These are phyloP conservation scores for Petaurus breviceps DNA, from an alignment of 2,113 vertebrate species.

Conservation along the genomic window DNA sequence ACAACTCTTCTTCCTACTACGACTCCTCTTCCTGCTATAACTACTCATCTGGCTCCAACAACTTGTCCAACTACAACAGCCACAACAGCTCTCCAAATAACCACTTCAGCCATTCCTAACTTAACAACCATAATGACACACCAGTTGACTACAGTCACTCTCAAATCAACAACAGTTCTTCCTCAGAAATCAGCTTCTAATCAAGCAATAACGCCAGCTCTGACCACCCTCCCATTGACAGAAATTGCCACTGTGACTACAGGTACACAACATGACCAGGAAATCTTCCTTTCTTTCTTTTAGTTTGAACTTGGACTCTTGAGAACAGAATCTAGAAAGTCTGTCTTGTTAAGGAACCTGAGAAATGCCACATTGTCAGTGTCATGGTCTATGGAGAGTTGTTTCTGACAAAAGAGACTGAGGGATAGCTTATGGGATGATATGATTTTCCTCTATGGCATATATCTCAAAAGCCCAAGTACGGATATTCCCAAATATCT, in stretches of 20 bases:
- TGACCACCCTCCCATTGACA: fast-evolving
- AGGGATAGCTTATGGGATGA: background rate
- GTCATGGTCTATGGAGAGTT: background rate
- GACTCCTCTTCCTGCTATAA: background rate
- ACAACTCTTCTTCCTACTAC: background rate
- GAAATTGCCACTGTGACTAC: background rate
- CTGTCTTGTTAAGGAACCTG: background rate
- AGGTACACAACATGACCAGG: background rate
- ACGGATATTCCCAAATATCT: background rate
- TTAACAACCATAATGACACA: background rate
- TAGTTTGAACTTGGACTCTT: background rate
- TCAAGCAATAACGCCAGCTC: background rate
- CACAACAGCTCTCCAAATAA: background rate
- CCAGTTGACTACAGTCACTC: background rate
- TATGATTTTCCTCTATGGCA: background rate
- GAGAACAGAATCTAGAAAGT: background rate
- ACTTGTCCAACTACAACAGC: background rate
- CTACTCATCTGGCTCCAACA: fast-evolving
- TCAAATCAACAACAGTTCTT: background rate
- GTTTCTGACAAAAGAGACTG: background rate
- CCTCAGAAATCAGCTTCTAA: background rate
- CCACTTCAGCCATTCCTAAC: background rate
- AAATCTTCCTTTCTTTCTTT: background rate
- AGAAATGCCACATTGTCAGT: constrained; percentile 4
- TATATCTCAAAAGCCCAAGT: background rate